A percentile compares a stretch with the other conserved stretches of the same genome.
phyloP scores from a whole-genome alignment of 2,113 vertebrate genomes.

The Albula glossodonta region DNA sequence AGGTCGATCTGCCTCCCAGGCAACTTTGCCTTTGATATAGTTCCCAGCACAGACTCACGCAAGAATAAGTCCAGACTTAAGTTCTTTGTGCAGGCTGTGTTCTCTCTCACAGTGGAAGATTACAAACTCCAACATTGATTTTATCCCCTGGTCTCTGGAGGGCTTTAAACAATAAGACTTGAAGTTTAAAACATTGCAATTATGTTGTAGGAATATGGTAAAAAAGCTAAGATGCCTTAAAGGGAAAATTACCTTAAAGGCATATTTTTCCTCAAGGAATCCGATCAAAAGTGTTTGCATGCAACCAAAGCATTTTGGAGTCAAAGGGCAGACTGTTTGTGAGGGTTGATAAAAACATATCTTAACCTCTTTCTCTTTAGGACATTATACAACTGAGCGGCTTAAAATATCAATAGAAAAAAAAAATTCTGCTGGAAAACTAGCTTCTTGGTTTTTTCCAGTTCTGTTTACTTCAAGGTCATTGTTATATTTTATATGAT shows the following conservation, averaged over 20 bases:
- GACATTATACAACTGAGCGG: not conserved
- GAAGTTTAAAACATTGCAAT: conserved; percentile 12
- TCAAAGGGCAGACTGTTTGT: not conserved
- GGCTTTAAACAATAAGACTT: not conserved
- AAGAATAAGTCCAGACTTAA: not conserved
- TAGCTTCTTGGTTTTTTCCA: not conserved
- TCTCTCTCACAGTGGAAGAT: not conserved
- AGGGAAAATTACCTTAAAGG: not conserved
- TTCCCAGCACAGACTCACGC: not conserved
- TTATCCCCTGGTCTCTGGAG: conserved; percentile 2
- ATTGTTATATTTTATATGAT: not conserved
- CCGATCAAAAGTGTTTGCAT: not conserved
- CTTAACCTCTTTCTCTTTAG: not conserved
- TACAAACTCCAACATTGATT: conserved; percentile 17
- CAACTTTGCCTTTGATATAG: not conserved
- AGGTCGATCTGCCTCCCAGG: conserved; percentile 7
- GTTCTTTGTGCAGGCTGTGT: not conserved
- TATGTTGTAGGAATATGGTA: not conserved
- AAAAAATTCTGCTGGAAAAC: not conserved
- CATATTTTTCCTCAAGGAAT: not conserved
- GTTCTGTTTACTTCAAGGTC: not conserved
- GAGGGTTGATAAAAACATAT: not conserved
- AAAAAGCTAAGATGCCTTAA: not conserved
- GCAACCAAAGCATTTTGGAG: not conserved
- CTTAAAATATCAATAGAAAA: not conserved